These are phyloP conservation scores for Chlorops oryzae DNA, from an alignment of 1,140 invertebrate species.

Conservation along the genomic window DNA sequence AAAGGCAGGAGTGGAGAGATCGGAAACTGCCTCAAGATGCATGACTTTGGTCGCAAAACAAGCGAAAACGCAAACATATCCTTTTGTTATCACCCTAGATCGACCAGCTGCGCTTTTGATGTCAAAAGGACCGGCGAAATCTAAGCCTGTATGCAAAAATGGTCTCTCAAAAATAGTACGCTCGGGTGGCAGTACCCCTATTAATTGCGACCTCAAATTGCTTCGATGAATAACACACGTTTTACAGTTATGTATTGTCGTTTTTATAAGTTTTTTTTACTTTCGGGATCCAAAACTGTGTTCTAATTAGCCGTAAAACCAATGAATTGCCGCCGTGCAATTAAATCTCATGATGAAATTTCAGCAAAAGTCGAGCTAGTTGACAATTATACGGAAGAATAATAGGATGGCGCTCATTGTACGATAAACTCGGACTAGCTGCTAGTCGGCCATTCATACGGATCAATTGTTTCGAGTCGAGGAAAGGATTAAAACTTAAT, in stretches of 20 bases:
- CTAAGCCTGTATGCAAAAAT: conserved; percentile 30
- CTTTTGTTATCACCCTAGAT: conserved; percentile 20
- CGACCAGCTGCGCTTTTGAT: conserved; percentile 23
- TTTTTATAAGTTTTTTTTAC: conserved; percentile 7
- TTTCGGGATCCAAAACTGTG: conserved; percentile 11
- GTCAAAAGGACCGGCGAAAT: conserved; percentile 39
- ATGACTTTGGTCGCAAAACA: conserved; percentile 44
- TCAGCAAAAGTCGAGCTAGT: conserved; percentile 1
- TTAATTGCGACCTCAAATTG: conserved; percentile 1
- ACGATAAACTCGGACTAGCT: too few species aligned
- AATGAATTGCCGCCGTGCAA: conserved; percentile 13
- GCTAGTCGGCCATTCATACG: background rate
- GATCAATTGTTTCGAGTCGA: background rate
- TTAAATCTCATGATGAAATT: background rate
- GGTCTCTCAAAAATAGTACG: conserved; percentile 8
- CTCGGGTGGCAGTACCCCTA: conserved; percentile 9
- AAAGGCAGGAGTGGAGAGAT: conserved; percentile 36
- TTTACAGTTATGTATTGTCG: background rate
- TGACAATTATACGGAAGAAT: conserved; percentile 6
- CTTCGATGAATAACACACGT: background rate
- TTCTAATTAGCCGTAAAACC: conserved; percentile 4
- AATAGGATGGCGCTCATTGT: conserved; percentile 4
- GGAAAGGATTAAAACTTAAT: conserved; percentile 5
- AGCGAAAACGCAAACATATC: conserved; percentile 30
- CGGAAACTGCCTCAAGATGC: conserved; percentile 46